These are phyloP conservation scores for Chaenodraco wilsoni DNA, from an alignment of 2,797 vertebrate genomes.

Conservation along the genomic window DNA sequence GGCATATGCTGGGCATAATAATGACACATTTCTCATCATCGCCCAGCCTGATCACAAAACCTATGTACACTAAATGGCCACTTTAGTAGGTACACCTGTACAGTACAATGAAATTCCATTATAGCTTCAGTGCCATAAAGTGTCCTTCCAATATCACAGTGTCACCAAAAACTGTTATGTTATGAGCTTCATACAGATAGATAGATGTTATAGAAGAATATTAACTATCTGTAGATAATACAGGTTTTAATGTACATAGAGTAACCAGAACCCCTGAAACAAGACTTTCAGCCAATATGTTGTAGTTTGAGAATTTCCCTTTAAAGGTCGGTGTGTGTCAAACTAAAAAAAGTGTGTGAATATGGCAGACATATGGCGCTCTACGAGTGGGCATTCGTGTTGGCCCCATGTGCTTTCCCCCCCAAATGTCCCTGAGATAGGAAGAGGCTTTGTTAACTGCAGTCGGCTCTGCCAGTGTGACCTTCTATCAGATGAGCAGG, in stretches of 20 bases:
- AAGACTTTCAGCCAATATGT: slow-evolving; percentile 18
- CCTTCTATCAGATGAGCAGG: slow-evolving; percentile 56
- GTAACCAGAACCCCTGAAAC: slow-evolving; percentile 8
- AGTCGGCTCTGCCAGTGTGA: slow-evolving; percentile 42
- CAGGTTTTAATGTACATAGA: neutral
- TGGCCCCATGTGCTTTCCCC: slow-evolving; percentile 46
- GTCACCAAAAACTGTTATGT: too few relatives aligned
- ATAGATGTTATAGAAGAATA: neutral
- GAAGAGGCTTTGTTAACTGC: slow-evolving; percentile 45
- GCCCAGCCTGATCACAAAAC: neutral
- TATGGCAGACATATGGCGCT: slow-evolving; percentile 43
- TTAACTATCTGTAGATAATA: neutral
- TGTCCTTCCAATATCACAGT: too few relatives aligned
- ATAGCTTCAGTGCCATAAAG: too few relatives aligned
- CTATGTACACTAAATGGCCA: neutral
- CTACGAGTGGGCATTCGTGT: slow-evolving; percentile 41
- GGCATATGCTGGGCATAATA: too few relatives aligned
- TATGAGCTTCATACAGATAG: neutral
- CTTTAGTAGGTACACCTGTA: neutral
- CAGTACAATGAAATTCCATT: neutral
- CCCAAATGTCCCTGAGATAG: slow-evolving; percentile 49
- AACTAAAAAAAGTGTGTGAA: slow-evolving; percentile 29
- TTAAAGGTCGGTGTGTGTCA: slow-evolving; percentile 55
- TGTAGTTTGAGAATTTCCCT: slow-evolving; percentile 38
- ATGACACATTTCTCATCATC: neutral